Evolutionary conservation across 2,113 vertebrate species (phyloP).

Genomic region (Irena cyanogastra): DNA sequence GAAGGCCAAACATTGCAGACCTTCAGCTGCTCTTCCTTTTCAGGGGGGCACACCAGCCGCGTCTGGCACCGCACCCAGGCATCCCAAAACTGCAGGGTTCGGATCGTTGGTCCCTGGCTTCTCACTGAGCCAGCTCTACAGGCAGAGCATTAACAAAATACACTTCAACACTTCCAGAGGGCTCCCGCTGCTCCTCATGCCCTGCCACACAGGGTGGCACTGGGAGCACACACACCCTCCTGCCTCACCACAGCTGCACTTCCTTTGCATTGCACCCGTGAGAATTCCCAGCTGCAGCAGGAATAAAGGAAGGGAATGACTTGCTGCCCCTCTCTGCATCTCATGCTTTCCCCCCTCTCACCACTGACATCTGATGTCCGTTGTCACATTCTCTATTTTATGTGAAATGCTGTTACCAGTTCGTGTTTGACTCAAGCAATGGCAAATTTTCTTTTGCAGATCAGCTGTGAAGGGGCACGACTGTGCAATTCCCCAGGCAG

Average conservation of each 20-base stretch:
- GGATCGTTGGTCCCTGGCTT: fast-evolving
- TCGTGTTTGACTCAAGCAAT: slow-evolving; percentile 10
- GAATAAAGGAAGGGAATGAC: neutral
- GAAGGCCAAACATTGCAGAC: fast-evolving
- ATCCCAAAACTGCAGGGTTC: neutral
- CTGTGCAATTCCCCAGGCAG: slow-evolving; percentile 43
- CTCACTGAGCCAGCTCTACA: neutral
- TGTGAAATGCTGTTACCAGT: slow-evolving; percentile 41
- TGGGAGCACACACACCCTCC: fast-evolving
- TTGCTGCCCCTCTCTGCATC: neutral
- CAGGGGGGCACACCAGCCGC: fast-evolving
- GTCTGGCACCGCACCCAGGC: neutral
- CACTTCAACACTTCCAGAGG: neutral
- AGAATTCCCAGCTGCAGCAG: neutral
- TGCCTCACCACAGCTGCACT: neutral
- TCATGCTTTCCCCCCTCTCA: neutral
- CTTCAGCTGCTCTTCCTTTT: neutral
- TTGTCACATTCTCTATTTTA: slow-evolving; percentile 8
- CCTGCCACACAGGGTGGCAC: neutral
- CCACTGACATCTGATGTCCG: slow-evolving; percentile 14
- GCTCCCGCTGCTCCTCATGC: neutral
- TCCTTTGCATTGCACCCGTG: fast-evolving
- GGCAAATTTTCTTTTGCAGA: slow-evolving; percentile 42
- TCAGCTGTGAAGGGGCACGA: slow-evolving; percentile 50
- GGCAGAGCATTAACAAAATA: neutral